Evolutionary conservation across 1,140 invertebrate species (phyloP).

Genomic region (Macrosteles quadrilineatus): DNA sequence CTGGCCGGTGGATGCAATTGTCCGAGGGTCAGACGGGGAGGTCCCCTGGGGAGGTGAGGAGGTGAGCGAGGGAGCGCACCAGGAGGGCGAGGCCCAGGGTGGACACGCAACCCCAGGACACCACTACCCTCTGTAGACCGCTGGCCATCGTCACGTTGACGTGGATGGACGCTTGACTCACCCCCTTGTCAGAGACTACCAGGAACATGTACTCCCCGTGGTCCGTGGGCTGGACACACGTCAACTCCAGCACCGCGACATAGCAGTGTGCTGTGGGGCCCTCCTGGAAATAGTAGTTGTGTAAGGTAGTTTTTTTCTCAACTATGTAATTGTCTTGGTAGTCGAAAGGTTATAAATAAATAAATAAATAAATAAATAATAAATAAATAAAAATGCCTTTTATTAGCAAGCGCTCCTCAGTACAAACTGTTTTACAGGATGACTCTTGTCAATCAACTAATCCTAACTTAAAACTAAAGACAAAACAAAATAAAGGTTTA

Average conservation of each 20-base stretch:
- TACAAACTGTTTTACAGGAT: too few relatives aligned
- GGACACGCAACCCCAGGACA: not conserved
- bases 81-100: not conserved
- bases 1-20: too few relatives aligned
- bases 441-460: too few relatives aligned
- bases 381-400: too few relatives aligned
- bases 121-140: not conserved
- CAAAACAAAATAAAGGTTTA: too few relatives aligned
- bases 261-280: slow-evolving; percentile 56
- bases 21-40: too few relatives aligned
- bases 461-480: not conserved
- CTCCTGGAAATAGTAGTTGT: slow-evolving; percentile 53
- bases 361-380: not conserved
- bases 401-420: too few relatives aligned
- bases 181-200: slow-evolving; percentile 57
- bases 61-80: not conserved
- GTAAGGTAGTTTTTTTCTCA: slow-evolving; percentile 34
- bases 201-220: slow-evolving; percentile 60
- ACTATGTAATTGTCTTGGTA: not conserved
- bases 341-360: not conserved
- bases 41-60: not conserved
- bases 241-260: slow-evolving; percentile 55
- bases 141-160: slow-evolving; percentile 57
- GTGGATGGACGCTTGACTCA: slow-evolving; percentile 57
- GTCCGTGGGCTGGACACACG: slow-evolving; percentile 56